A percentile compares a stretch with the other conserved stretches of the same genome.
phyloP scores from a whole-genome alignment of 23 tunicate species.

The Ciona savignyi region DNA sequence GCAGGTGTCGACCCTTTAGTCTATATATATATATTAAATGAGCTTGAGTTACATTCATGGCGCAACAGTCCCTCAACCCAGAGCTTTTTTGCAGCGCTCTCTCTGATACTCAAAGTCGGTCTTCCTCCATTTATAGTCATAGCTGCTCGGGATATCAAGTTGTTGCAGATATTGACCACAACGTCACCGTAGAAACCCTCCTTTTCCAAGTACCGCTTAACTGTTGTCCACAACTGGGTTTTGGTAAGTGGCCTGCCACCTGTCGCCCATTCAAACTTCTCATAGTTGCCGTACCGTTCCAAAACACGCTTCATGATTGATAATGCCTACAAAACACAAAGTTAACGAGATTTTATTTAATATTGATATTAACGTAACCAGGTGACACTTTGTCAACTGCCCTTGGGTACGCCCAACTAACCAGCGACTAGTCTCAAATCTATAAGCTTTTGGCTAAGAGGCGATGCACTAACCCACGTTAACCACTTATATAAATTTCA shows the following conservation, averaged over 20 bases:
- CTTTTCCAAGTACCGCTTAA: constrained; percentile 55
- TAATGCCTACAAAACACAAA: constrained; percentile 46
- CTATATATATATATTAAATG: not conserved
- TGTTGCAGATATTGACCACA: constrained; percentile 80
- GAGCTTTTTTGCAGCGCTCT: constrained; percentile 65
- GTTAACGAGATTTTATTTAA: too few relatives aligned
- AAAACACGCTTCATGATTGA: constrained; percentile 62
- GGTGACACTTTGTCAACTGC: too few relatives aligned
- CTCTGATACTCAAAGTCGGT: constrained; percentile 81
- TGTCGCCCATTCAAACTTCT: constrained; percentile 82
- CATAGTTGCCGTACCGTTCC: constrained; percentile 71
- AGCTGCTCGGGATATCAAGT: constrained; percentile 70
- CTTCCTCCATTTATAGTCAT: constrained; percentile 88
- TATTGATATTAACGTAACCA: too few relatives aligned
- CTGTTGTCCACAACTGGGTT: constrained; percentile 79
- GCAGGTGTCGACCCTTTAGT: not conserved
- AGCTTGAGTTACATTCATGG: constrained; percentile 51
- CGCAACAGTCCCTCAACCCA: constrained; percentile 93
- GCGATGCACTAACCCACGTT: too few relatives aligned
- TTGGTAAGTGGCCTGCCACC: constrained; percentile 69
- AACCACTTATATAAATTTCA: too few relatives aligned
- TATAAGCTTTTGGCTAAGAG: too few relatives aligned
- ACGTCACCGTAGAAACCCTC: constrained; percentile 86
- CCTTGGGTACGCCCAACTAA: too few relatives aligned
- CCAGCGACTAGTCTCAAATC: too few relatives aligned